A percentile compares a stretch with the other conserved stretches of the same genome.
phyloP scores from a whole-genome alignment of 2,797 vertebrate species.

The Miichthys miiuy region DNA sequence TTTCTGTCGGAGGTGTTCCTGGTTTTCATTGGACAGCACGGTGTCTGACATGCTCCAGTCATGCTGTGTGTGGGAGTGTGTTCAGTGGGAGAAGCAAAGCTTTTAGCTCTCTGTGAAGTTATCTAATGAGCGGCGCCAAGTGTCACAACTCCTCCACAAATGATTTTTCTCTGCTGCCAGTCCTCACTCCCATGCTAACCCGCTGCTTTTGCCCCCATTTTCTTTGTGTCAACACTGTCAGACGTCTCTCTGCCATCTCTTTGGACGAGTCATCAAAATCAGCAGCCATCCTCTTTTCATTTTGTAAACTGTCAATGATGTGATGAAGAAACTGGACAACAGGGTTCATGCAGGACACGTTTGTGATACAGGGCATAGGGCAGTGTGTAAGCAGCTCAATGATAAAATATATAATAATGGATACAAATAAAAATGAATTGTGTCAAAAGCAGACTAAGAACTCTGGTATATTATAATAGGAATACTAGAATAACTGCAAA shows the following conservation, averaged over 20 bases:
- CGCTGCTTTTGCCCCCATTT: not conserved
- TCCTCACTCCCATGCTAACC: slow-evolving; percentile 24
- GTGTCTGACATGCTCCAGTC: slow-evolving; percentile 55
- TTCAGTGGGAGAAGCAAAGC: slow-evolving; percentile 58
- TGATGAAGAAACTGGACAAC: not conserved
- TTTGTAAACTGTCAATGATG: not conserved
- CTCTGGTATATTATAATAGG: not conserved
- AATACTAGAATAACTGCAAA: not conserved
- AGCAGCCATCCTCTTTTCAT: not conserved
- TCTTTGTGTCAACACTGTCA: slow-evolving; percentile 50
- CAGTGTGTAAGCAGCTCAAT: not conserved
- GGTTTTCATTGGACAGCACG: slow-evolving; percentile 5
- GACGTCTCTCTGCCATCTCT: not conserved
- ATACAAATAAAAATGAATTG: not conserved
- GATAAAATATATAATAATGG: not conserved
- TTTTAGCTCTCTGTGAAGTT: slow-evolving; percentile 78
- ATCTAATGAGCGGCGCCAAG: slow-evolving; percentile 77
- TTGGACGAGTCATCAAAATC: not conserved
- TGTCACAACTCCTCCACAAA: slow-evolving; percentile 77
- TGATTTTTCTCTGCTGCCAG: slow-evolving; percentile 60
- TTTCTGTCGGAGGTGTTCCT: not conserved
- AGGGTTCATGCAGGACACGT: not conserved
- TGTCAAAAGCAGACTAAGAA: not conserved
- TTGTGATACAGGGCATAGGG: not conserved
- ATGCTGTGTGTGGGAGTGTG: slow-evolving; percentile 66